Base-by-base conservation (phyloP, 1,140 invertebrate genomes). In the Metopolophium dirhodum region DNA sequence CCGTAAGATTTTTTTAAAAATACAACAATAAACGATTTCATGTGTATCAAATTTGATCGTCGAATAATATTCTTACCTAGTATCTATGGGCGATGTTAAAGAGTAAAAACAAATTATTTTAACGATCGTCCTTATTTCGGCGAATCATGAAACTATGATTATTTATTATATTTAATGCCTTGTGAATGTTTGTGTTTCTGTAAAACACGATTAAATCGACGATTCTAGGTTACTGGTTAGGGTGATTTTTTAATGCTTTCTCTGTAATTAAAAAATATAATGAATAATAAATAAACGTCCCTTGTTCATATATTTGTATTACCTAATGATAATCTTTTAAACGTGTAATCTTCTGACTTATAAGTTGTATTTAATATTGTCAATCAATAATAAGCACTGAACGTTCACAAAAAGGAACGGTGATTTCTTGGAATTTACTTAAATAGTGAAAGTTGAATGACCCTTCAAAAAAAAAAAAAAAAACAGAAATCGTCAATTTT, bases 361-460 rank as follows among this genome's bases (percentile, higher is more conserved):
- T 51, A 23, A 41, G 2, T 22, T 41, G 20, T 45, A 18, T 51
- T 14, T 11, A 51, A 51, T 54, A 45, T 86, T 45, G 11, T 86
- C 41, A 26, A 86, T 47, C 37, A 41, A 41, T 47, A 86, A 86
- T 85, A 37, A 26, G 26, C 83, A 85, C 83, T 41, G 37, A 85
- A 37, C 41, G 22, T 41, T 85, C 22, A 68, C 30, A 68, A 30
- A 68, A 77, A 1, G 14, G 30, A 87, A 87, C 45, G 30, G 30
- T 4, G 47, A 51, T 51, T 88, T 88, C 86, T 51, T 9, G n/a
- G 22, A 51, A 88, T 88, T 88, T n/a, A 51, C 47, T 51, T n/a
- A 87, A 49, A 47, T 20, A 35, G 86, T 88, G 47, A 88, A 88
- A 88, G 86, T 88, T 7, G n/a, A 88, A 51, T 88, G 18, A 49